Evolutionary conservation across 1,140 invertebrate genomes (phyloP).

Genomic region (Rhynchophorus ferrugineus): DNA sequence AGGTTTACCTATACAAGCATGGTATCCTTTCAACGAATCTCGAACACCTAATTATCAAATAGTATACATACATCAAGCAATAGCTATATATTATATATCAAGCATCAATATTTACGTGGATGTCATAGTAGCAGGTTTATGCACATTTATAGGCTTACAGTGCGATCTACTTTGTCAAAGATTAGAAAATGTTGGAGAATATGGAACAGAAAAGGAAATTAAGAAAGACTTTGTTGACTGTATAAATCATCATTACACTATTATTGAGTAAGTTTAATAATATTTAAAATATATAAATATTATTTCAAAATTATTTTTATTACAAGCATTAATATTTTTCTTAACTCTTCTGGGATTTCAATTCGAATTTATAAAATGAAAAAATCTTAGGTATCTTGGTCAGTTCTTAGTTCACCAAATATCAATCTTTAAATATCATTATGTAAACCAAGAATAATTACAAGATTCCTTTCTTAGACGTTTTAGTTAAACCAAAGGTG

Average conservation of each 20-base stretch:
- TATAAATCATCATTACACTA: neutral
- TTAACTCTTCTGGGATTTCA: no score
- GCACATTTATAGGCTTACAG: conserved; percentile 1
- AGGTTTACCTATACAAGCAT: conserved; percentile 1
- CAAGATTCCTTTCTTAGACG: no score
- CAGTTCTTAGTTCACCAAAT: no score
- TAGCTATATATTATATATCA: neutral
- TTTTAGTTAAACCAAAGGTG: no score
- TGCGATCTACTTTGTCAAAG: conserved; percentile 5
- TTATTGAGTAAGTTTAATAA: neutral
- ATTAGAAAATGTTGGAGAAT: neutral
- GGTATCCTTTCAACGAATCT: conserved; percentile 13
- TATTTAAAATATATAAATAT: neutral
- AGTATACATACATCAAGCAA: conserved; percentile 6
- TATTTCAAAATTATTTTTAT: neutral
- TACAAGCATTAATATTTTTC: no score
- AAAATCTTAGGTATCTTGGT: no score
- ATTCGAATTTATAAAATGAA: no score
- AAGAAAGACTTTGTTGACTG: neutral
- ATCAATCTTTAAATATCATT: no score
- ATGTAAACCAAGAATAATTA: no score
- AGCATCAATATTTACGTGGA: conserved; percentile 7
- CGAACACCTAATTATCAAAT: neutral
- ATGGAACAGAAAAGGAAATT: neutral
- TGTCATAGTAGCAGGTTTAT: conserved; percentile 5